A percentile compares a stretch with the other conserved stretches of the same genome.
Conservation (phyloP, 2,797 vertebrate species). For the Simalia tracyae region DNA sequence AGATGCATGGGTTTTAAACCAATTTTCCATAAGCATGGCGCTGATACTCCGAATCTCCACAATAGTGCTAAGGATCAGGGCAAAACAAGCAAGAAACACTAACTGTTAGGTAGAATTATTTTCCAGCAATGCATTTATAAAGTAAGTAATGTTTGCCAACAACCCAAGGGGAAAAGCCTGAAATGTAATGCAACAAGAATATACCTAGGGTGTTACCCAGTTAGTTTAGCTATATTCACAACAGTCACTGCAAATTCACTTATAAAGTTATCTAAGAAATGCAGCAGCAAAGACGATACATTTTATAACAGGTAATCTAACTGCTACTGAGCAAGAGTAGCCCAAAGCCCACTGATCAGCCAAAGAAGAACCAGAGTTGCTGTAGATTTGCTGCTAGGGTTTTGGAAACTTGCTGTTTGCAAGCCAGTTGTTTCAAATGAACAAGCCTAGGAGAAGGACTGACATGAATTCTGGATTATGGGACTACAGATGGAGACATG, state of each 20-base stretch:
- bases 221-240: background rate
- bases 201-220: background rate
- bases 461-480: background rate
- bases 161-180: background rate
- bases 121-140: background rate
- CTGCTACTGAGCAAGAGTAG: background rate
- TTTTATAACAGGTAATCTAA: background rate
- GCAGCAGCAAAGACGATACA: background rate
- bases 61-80: background rate
- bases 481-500: background rate
- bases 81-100: too few relatives aligned
- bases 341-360: background rate
- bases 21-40: background rate
- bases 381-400: background rate
- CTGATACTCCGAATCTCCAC: background rate
- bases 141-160: background rate
- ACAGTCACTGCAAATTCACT: background rate
- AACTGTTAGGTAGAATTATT: background rate
- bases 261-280: background rate
- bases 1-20: background rate
- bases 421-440: background rate
- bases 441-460: background rate
- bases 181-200: background rate
- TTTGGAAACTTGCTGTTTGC: background rate
- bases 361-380: background rate